Percentiles rank a stretch among this genome's conserved stretches.
Conservation (phyloP, 2,113 vertebrate genomes). For the Neoarius graeffei region DNA sequence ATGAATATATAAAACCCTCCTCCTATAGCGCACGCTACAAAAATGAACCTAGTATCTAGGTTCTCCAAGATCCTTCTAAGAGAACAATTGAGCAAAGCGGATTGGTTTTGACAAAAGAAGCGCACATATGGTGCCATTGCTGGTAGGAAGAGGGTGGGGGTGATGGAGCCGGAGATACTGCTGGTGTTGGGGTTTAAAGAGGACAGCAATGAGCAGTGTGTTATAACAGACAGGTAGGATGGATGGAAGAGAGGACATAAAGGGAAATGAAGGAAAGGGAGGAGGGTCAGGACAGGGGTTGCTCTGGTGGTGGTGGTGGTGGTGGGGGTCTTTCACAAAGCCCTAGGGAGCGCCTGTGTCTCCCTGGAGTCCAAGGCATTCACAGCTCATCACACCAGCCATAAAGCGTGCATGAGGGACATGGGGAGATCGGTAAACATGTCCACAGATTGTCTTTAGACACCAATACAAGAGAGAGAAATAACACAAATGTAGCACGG, state of each 20-base stretch:
- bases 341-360: constrained; percentile 40
- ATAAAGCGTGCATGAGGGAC: constrained; percentile 17
- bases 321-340: constrained; percentile 38
- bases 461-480: background rate
- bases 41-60: background rate
- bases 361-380: constrained; percentile 31
- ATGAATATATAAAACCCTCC: constrained; percentile 35
- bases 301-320: background rate
- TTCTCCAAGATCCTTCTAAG: background rate
- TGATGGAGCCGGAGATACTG: background rate
- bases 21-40: background rate
- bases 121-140: background rate
- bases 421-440: background rate
- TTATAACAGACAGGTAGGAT: constrained; percentile 30
- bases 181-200: background rate
- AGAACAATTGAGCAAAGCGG: background rate
- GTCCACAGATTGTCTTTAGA: background rate
- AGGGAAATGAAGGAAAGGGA: constrained; percentile 16
- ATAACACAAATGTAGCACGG: background rate
- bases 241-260: constrained; percentile 25
- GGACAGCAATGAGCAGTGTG: background rate
- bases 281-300: constrained; percentile 16
- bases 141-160: background rate
- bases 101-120: constrained; percentile 19
- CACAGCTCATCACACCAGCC: constrained; percentile 32